Evolutionary conservation across 2,797 vertebrate genomes (phyloP), one percentile per base, ranked within the genome.

Genomic region (Siniperca obscura): DNA sequence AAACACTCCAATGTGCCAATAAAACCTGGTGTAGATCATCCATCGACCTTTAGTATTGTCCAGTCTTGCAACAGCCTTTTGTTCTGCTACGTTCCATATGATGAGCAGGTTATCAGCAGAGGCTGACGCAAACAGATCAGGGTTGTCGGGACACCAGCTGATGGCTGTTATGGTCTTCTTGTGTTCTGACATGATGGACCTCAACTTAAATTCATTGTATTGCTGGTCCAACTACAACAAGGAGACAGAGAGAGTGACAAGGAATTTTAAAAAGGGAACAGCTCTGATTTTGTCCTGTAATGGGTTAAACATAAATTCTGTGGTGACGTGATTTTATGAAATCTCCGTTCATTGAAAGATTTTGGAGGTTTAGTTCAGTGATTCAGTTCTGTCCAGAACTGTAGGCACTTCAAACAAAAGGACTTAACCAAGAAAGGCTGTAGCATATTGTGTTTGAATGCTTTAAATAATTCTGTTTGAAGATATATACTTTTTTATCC

Each of bases 81-180:
- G 97, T 81, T 99, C 97, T 7, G 96, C 95, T 19, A 99, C 97
- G 9, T 99, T 99, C 98, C 98, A 99, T 44, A 99, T 89, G 74
- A 99, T 97, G 76, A 99, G 96, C 88, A 98, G 95, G 80, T 97
- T 97, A 78, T 99, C 98, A 0, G 96, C 96, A 19, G 98, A 97
- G 86, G 98, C 96, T 21, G 98, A 99, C 7, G 96, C 97, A 88
- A 99, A 97, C 72, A 98, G 73, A 0, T 99, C 98, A 0, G 96
- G 95, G 86, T 98, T 97, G 90, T 98, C 96, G 0, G 97, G 97
- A 93, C 97, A 97, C 98, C 98, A 99, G 22, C 97, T 97, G 91
- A 99, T 97, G 25, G 98, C 97, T 19, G 98, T 99, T 86, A 99
- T 99, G 70, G 98, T 99, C 95, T 98, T 99, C 94, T 99, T 99